phyloP scores from a whole-genome alignment of 2,113 vertebrate species.

The Silurus asotus region DNA sequence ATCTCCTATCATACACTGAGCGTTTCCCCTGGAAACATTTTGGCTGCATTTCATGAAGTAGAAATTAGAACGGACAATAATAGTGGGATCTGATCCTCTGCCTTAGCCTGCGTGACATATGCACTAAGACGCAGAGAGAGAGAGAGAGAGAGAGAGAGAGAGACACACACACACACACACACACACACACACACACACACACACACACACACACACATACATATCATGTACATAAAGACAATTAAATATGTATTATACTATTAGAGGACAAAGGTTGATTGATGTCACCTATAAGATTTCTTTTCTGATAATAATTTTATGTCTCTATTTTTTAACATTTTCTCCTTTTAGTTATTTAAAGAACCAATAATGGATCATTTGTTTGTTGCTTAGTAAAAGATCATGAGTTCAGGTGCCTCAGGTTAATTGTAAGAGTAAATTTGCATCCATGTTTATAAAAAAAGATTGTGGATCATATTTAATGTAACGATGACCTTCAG shows the following conservation, averaged over 20 bases:
- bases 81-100: neutral
- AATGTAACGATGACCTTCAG: neutral
- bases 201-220: neutral
- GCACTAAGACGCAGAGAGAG: too few relatives aligned
- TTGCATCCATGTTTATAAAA: neutral
- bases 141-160: too few relatives aligned
- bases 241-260: neutral
- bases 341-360: neutral
- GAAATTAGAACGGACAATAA: slow-evolving; percentile 25
- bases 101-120: neutral
- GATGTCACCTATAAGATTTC: neutral
- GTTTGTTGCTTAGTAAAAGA: neutral
- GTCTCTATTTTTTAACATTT: neutral
- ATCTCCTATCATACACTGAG: neutral
- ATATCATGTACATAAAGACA: too few relatives aligned
- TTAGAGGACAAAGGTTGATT: neutral
- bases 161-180: neutral
- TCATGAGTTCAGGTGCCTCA: neutral
- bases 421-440: neutral
- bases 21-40: slow-evolving; percentile 23
- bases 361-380: neutral
- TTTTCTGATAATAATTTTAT: neutral
- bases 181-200: neutral
- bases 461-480: neutral
- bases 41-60: slow-evolving; percentile 16